A percentile compares a stretch with the other conserved stretches of the same genome.
phyloP scores from a whole-genome alignment of 1,140 invertebrate species.

The Rhyacophila brunnea region DNA sequence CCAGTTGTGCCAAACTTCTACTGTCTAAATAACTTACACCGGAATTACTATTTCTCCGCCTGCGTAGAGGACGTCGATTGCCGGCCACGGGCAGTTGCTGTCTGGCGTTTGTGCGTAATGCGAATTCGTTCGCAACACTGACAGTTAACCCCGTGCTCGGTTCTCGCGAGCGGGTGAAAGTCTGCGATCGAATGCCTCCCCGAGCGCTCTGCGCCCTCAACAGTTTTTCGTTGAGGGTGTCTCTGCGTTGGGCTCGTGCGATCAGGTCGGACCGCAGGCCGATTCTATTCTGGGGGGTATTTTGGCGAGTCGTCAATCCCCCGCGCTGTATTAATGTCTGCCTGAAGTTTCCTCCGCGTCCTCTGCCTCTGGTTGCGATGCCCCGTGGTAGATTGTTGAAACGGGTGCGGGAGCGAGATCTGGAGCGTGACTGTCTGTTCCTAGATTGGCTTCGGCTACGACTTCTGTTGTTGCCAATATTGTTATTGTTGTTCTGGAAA shows the following conservation, averaged over 20 bases:
- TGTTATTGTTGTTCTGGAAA: slow-evolving; percentile 18
- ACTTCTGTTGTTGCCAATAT: not conserved
- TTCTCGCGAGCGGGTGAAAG: slow-evolving; percentile 20
- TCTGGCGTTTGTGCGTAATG: not conserved
- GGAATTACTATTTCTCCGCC: slow-evolving; percentile 16
- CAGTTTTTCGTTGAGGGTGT: slow-evolving; percentile 9
- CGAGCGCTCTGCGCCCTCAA: not conserved
- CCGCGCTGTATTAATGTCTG: slow-evolving; percentile 13
- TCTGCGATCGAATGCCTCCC: slow-evolving; percentile 16
- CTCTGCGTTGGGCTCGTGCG: slow-evolving; percentile 17
- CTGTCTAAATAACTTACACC: slow-evolving; percentile 17
- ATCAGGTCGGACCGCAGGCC: slow-evolving; percentile 28
- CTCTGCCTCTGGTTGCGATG: not conserved
- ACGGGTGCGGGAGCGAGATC: slow-evolving; percentile 11
- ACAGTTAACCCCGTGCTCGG: slow-evolving; percentile 17
- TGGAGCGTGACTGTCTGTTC: slow-evolving; percentile 14
- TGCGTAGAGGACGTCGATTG: slow-evolving; percentile 1
- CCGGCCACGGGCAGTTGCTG: too few species aligned
- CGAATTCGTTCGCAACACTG: slow-evolving; percentile 26
- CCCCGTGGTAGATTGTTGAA: not conserved
- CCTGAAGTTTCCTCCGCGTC: slow-evolving; percentile 1
- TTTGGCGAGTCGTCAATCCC: slow-evolving; percentile 3
- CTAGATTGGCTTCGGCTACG: not conserved
- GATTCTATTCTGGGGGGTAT: slow-evolving; percentile 4
- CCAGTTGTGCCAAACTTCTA: slow-evolving; percentile 7